Conservation (phyloP, 1,140 invertebrate genomes). For the Ceratina australensis region DNA sequence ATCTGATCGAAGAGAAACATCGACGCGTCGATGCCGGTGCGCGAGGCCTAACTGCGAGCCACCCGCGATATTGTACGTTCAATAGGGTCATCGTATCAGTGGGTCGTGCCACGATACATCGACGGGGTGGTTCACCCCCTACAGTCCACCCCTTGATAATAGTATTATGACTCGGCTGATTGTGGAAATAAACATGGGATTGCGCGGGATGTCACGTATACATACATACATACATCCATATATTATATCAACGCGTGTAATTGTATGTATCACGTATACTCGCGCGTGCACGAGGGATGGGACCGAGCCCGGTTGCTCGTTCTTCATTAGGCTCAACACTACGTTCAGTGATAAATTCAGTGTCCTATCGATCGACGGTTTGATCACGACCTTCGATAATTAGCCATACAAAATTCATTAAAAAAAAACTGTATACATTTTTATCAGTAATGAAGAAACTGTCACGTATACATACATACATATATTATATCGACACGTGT, state of each 20-base stretch:
- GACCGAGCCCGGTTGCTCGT: constrained; percentile 43
- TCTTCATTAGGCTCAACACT: constrained; percentile 69
- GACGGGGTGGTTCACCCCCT: constrained; percentile 58
- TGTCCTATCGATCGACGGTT: constrained; percentile 56
- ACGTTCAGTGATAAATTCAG: constrained; percentile 65
- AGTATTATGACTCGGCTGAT: constrained; percentile 75
- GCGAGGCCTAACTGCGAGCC: constrained; percentile 50
- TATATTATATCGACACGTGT: constrained; percentile 24
- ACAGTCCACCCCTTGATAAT: constrained; percentile 74
- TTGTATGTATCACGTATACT: constrained; percentile 34
- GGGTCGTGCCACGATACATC: constrained; percentile 61
- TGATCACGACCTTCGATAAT: no score
- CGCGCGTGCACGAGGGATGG: constrained; percentile 34
- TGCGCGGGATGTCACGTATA: constrained; percentile 43
- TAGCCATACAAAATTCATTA: no score
- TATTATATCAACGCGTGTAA: constrained; percentile 12
- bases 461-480: constrained; percentile 32
- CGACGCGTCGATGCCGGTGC: constrained; percentile 34
- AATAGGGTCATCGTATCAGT: constrained; percentile 72
- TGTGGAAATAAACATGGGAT: constrained; percentile 75
- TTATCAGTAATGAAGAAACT: no score
- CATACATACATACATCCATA: constrained; percentile 33
- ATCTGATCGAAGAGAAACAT: neutral
- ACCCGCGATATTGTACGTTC: constrained; percentile 49
- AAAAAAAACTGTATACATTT: no score